Evolutionary conservation across 35 echinoderm and acorn worm genomes (phyloP), one percentile per base, ranked within the genome.

Genomic region (Stichopus chloronotus): DNA sequence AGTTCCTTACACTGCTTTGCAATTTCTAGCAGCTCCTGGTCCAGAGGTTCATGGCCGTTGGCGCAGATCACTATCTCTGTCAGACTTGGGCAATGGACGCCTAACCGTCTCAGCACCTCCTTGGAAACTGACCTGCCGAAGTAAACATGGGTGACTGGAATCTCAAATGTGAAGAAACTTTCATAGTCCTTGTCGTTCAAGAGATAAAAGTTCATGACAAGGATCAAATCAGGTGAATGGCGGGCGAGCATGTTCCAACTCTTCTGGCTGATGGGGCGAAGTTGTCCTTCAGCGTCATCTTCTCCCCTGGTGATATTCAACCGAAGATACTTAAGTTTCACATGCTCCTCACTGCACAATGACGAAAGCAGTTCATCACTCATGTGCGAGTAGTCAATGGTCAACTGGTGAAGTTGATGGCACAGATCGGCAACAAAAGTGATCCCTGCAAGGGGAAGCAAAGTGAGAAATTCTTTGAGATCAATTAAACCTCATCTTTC

Each of bases 151-250:
- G 96, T 97, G 13, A 93, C 94, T 0, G 96, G 96, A 7, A 55
- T 92, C 20, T 84, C 91, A 53, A 76, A 92, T 20, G 83, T 79
- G 86, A 97, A 97, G 87, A 97, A 97, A 21, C 90, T 78, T 25
- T 83, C 86, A 63, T 90, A 97, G 84, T 95, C 76, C 17, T 71
- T 91, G 76, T 97, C 91, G 22, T 93, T 88, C 8, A 92, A 81
- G 12, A 97, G 86, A 59, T 90, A 97, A 87, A 97, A 97, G 58
- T 87, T 78, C 93, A 97, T 97, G 83, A 94, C 90, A 19, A 97
- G 86, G 12, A 56, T 92, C 9, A 94, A 55, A 22, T 92, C 59
- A 1, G 95, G 95, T 3, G 95, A 96, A 74, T 96, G 95, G 8
- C 78, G 91, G n/a, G 96, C 54, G 9, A 97, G 76, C 19, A 91